These are phyloP conservation scores for Sebastes dallii DNA, from an alignment of 2,797 vertebrate species.

Conservation along the genomic window DNA sequence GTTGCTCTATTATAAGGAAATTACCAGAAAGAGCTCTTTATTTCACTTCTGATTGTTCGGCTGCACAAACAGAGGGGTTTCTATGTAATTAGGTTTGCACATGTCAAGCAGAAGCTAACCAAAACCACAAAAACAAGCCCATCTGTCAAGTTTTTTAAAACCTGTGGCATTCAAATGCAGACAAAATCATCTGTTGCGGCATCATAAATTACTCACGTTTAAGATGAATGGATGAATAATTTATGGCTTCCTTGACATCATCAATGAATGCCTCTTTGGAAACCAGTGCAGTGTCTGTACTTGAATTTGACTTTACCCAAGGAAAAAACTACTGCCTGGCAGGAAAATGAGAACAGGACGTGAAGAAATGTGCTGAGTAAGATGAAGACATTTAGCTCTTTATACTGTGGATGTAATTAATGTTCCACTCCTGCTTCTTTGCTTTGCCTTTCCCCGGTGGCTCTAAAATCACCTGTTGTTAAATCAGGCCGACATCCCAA, in stretches of 20 bases:
- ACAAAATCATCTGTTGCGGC: slow-evolving; percentile 27
- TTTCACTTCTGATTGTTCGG: background rate
- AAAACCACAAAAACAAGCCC: slow-evolving; percentile 42
- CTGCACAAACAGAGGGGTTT: slow-evolving; percentile 5
- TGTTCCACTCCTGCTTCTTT: slow-evolving; percentile 75
- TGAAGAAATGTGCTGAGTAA: slow-evolving; percentile 32
- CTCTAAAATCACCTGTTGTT: slow-evolving; percentile 49
- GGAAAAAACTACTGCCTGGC: background rate
- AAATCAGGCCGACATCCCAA: background rate
- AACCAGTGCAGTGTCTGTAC: slow-evolving; percentile 27
- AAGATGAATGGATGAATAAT: slow-evolving; percentile 16
- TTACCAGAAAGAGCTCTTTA: background rate
- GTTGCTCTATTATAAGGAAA: slow-evolving; percentile 2
- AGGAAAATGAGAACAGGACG: slow-evolving; percentile 16
- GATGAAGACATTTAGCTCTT: slow-evolving; percentile 6
- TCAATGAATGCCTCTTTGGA: slow-evolving; percentile 38
- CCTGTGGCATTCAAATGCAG: slow-evolving; percentile 22
- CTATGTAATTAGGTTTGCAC: slow-evolving; percentile 45
- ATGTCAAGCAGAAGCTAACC: slow-evolving; percentile 30
- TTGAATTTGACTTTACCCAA: slow-evolving; percentile 8
- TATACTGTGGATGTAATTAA: slow-evolving; percentile 60
- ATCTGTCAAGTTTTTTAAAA: slow-evolving; percentile 30
- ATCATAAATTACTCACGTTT: slow-evolving; percentile 24
- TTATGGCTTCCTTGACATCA: slow-evolving; percentile 44
- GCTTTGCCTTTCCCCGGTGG: slow-evolving; percentile 50